These are phyloP conservation scores for Imbricaverruca yamaguchii DNA, from an alignment of 2,888 invertebrate genomes.

Conservation along the genomic window DNA sequence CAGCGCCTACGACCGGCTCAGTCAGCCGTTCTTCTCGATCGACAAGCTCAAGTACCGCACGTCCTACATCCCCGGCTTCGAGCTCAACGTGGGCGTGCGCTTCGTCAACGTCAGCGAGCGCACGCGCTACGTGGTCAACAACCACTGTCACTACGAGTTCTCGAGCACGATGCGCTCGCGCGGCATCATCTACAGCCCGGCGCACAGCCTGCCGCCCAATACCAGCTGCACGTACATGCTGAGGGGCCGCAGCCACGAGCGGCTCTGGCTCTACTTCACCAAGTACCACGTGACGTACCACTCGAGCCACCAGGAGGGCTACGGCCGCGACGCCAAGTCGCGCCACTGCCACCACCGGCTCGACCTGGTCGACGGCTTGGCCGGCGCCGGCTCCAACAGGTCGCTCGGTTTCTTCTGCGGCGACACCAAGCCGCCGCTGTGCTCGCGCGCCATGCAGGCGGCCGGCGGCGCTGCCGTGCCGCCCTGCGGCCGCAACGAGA, in stretches of 20 bases:
- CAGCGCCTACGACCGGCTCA: slow-evolving; percentile 71
- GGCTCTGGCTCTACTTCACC: slow-evolving; percentile 74
- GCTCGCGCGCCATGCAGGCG: slow-evolving; percentile 34
- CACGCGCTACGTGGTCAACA: slow-evolving; percentile 14
- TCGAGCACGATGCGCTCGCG: neutral
- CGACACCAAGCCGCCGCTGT: slow-evolving; percentile 35
- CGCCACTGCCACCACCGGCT: slow-evolving; percentile 62
- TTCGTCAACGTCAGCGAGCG: slow-evolving; percentile 32
- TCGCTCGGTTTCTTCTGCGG: slow-evolving; percentile 32
- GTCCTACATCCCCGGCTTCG: slow-evolving; percentile 65
- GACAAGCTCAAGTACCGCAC: slow-evolving; percentile 24
- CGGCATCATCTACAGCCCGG: slow-evolving; percentile 43
- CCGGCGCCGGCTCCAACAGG: slow-evolving; percentile 37
- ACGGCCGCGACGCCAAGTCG: slow-evolving; percentile 35
- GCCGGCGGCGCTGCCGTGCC: slow-evolving; percentile 25
- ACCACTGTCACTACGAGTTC: neutral
- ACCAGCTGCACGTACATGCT: slow-evolving; percentile 68
- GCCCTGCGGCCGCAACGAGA: slow-evolving; percentile 31
- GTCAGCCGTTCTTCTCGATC: slow-evolving; percentile 25
- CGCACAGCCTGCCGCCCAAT: slow-evolving; percentile 70
- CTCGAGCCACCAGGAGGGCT: slow-evolving; percentile 22
- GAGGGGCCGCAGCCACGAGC: slow-evolving; percentile 50
- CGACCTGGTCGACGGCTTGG: slow-evolving; percentile 65
- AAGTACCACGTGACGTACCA: slow-evolving; percentile 58
- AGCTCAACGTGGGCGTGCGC: slow-evolving; percentile 66